Percentiles rank a stretch among this genome's conserved stretches.
Evolutionary conservation across 2,113 vertebrate genomes (phyloP).

Genomic region (Okapia johnstoni): DNA sequence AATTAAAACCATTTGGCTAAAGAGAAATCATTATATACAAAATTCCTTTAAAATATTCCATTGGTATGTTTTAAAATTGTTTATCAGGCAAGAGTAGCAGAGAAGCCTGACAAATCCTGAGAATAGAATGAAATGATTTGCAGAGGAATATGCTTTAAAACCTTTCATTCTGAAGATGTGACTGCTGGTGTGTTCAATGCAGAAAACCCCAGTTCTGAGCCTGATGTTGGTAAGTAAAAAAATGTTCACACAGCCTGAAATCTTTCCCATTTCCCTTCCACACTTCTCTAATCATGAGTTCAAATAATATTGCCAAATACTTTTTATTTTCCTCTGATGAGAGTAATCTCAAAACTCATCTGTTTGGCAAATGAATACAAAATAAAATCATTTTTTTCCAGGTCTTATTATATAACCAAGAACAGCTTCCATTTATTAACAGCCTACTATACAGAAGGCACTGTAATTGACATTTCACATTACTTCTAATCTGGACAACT

Average conservation of each 20-base stretch:
- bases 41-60: not conserved
- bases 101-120: not conserved
- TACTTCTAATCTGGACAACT: not conserved
- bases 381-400: not conserved
- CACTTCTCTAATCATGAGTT: not conserved
- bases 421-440: not conserved
- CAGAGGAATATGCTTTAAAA: not conserved
- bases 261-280: not conserved
- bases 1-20: not conserved
- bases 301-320: not conserved
- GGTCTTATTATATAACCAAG: not conserved
- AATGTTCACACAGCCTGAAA: not conserved
- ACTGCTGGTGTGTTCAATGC: not conserved
- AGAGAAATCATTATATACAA: not conserved
- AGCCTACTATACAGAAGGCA: not conserved
- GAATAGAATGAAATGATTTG: not conserved
- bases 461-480: not conserved
- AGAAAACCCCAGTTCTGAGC: not conserved
- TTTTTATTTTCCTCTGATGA: not conserved
- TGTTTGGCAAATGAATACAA: not conserved
- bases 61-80: not conserved
- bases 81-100: not conserved
- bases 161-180: not conserved
- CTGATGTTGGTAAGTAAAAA: not conserved
- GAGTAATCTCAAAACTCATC: not conserved